These are phyloP conservation scores for Cantharis lateralis DNA, from an alignment of 2,888 invertebrate species.

Conservation along the genomic window DNA sequence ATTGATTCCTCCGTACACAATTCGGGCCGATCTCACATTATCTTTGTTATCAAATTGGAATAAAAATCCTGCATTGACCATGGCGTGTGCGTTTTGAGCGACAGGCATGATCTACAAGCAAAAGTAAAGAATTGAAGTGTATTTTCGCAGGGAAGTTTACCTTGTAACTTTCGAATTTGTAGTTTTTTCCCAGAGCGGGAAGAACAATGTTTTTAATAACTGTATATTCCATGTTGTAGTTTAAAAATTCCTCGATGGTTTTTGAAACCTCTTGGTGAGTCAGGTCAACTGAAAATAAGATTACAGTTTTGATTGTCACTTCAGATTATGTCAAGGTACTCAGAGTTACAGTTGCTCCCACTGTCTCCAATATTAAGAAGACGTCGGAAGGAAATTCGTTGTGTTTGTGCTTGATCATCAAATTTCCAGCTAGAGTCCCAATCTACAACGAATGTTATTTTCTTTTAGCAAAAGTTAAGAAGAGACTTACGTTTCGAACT, in stretches of 20 bases:
- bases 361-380: constrained; percentile 66
- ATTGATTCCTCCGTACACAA: constrained; percentile 69
- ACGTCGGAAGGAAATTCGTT: constrained; percentile 76
- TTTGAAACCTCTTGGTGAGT: constrained; percentile 31
- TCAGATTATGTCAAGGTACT: neutral
- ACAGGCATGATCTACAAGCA: constrained; percentile 69
- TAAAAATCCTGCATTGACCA: constrained; percentile 73
- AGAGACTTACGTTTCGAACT: constrained; percentile 68
- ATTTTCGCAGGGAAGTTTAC: neutral
- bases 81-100: constrained; percentile 73
- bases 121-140: constrained; percentile 11
- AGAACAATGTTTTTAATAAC: constrained; percentile 58
- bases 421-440: constrained; percentile 74
- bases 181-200: constrained; percentile 53
- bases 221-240: constrained; percentile 14
- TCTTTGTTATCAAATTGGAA: constrained; percentile 57
- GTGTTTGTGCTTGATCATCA: constrained; percentile 69
- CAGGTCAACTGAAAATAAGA: neutral
- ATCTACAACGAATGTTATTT: constrained; percentile 54
- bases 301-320: neutral
- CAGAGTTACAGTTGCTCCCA: constrained; percentile 59
- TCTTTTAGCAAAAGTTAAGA: neutral
- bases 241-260: neutral
- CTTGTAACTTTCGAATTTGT: constrained; percentile 35
- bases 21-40: neutral